Evolutionary conservation across 2,797 vertebrate genomes (phyloP).

Genomic region (Tadarida brasiliensis): DNA sequence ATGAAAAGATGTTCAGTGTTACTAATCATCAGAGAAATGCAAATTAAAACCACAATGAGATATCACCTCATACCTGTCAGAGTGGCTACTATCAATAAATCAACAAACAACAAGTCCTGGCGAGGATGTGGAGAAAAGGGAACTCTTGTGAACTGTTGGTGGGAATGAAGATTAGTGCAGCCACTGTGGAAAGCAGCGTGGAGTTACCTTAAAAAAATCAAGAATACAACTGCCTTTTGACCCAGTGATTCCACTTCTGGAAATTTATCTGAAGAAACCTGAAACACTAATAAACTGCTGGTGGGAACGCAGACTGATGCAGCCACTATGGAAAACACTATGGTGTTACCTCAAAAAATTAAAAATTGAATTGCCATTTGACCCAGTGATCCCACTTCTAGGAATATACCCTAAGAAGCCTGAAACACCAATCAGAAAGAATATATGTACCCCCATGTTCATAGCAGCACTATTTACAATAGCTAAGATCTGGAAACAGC

Average conservation of each 20-base stretch:
- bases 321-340: too few species aligned
- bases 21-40: background rate
- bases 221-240: background rate
- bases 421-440: too few species aligned
- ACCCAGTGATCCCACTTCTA: too few species aligned
- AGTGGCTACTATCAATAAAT: background rate
- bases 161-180: background rate
- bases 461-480: too few species aligned
- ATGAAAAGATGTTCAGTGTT: background rate
- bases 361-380: too few species aligned
- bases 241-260: background rate
- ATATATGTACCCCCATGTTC: too few species aligned
- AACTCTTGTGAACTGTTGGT: background rate
- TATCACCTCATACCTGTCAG: background rate
- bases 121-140: background rate
- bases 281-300: too few species aligned
- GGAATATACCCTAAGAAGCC: too few species aligned
- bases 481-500: too few species aligned
- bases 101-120: background rate
- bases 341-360: too few species aligned
- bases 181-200: background rate
- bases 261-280: background rate
- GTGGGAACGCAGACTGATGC: too few species aligned
- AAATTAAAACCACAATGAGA: background rate
- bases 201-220: background rate